Percentiles rank a stretch among this genome's conserved stretches.
Evolutionary conservation across 2,888 invertebrate species (phyloP).

Genomic region (Mythimna pallens): DNA sequence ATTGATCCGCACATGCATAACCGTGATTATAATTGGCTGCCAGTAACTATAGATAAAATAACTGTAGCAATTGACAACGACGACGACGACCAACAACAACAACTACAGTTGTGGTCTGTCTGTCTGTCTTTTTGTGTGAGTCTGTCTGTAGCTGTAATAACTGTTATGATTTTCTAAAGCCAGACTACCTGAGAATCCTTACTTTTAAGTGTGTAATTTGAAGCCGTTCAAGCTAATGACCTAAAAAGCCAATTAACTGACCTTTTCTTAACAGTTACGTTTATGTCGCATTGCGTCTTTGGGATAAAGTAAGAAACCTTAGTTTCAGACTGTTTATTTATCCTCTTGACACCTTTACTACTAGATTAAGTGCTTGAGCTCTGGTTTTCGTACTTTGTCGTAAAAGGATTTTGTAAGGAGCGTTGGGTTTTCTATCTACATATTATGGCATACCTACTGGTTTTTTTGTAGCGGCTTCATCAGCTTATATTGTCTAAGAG

Average conservation of each 20-base stretch:
- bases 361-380: not conserved
- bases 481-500: no score
- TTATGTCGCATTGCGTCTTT: slow-evolving; percentile 40
- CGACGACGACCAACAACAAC: no score
- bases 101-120: no score
- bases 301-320: slow-evolving; percentile 36
- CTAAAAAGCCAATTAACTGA: slow-evolving; percentile 37
- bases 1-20: slow-evolving; percentile 1
- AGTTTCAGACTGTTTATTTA: not conserved
- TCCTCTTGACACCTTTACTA: slow-evolving; percentile 26
- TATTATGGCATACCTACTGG: not conserved
- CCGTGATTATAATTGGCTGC: not conserved
- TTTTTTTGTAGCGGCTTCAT: no score
- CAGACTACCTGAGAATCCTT: slow-evolving; percentile 6
- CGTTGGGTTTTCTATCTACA: no score
- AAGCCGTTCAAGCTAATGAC: slow-evolving; percentile 41
- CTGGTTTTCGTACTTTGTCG: not conserved
- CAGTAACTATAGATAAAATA: not conserved
- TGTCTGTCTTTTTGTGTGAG: no score
- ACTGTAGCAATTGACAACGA: not conserved
- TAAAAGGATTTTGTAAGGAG: not conserved
- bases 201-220: slow-evolving; percentile 37
- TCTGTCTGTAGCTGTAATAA: no score
- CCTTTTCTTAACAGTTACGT: slow-evolving; percentile 27
- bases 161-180: not conserved